phyloP scores from a whole-genome alignment of 2,113 vertebrate genomes.

The Xiphophorus hellerii region DNA sequence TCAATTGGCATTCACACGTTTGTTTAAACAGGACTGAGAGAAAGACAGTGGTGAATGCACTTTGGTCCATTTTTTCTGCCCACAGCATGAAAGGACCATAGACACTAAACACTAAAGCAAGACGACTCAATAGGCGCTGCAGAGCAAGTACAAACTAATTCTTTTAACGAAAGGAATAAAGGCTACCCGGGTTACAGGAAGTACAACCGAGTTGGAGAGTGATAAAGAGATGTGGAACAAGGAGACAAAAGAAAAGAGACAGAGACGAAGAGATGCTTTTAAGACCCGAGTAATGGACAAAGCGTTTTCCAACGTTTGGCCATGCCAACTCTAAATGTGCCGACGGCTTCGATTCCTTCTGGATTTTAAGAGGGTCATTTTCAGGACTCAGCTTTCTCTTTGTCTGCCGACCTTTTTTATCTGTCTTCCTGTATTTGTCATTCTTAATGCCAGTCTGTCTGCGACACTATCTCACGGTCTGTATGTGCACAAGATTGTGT shows the following conservation, averaged over 20 bases:
- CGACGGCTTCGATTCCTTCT: constrained; percentile 49
- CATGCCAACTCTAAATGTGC: constrained; percentile 50
- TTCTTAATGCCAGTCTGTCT: constrained; percentile 60
- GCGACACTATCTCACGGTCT: constrained; percentile 49
- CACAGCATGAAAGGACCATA: constrained; percentile 63
- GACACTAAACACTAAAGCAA: constrained; percentile 56
- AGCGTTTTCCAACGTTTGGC: constrained; percentile 48
- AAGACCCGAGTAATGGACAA: constrained; percentile 37
- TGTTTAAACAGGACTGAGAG: constrained; percentile 9
- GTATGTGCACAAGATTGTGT: constrained; percentile 59
- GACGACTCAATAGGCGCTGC: constrained; percentile 66
- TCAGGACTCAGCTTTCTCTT: constrained; percentile 38
- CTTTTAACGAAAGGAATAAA: constrained; percentile 66
- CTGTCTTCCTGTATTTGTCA: constrained; percentile 53
- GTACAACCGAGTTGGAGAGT: constrained; percentile 66
- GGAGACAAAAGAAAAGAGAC: constrained; percentile 40
- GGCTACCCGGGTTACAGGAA: constrained; percentile 81
- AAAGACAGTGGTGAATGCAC: constrained; percentile 33
- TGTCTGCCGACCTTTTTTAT: constrained; percentile 42
- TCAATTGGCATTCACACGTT: constrained; percentile 16
- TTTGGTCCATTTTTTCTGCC: constrained; percentile 62
- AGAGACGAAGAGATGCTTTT: constrained; percentile 54
- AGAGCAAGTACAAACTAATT: constrained; percentile 76
- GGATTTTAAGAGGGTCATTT: constrained; percentile 50
- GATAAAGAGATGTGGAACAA: constrained; percentile 58